Evolutionary conservation across 2,888 invertebrate genomes (phyloP), one percentile per base, ranked within the genome.

Genomic region (Coecobrya sp.): DNA sequence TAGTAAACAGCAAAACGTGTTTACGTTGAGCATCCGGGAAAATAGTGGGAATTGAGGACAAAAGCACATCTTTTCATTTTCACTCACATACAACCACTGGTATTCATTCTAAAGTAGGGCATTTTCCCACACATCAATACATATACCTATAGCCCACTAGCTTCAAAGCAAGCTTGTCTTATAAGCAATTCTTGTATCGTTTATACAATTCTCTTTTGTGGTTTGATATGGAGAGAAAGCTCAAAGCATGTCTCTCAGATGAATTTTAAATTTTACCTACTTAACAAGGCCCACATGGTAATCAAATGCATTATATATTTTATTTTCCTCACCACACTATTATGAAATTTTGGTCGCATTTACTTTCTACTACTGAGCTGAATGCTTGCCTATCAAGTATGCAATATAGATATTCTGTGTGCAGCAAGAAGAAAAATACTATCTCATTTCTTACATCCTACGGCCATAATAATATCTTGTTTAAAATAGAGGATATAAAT

Each of bases 401-500:
- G 22, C 25, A 5, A 13, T 65, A 25, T 36, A 13, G 36, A 30
- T 19, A 19, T 19, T 19, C n/a, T 19, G 59, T 19, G 59, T 19
- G 65, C 27, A 27, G 1, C 65, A 73, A 22, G 22, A 22, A 8
- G n/a, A 45, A 22, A 70, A 42, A 45, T 45, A 73, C 45, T 30
- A 73, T 73, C 73, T 73, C 73, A 73, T 73, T 73, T 45, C 73
- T 42, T 22, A 42, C 13, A 45, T 73, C 73, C 73, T 73, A 73
- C 73, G 73, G 73, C 73, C 19, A 73, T 73, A 73, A 45, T 73
- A 73, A 45, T 22, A 73, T 73, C 73, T 73, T 73, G 73, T 73
- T 81, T 52, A 81, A 81, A 81, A 81, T 81, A 52, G 55, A 55
- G 30, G 81, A 55, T 55, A 81, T 55, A 81, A 81, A 81, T 81